Conservation (phyloP, 2,797 vertebrate genomes). For the Mus caroli region DNA sequence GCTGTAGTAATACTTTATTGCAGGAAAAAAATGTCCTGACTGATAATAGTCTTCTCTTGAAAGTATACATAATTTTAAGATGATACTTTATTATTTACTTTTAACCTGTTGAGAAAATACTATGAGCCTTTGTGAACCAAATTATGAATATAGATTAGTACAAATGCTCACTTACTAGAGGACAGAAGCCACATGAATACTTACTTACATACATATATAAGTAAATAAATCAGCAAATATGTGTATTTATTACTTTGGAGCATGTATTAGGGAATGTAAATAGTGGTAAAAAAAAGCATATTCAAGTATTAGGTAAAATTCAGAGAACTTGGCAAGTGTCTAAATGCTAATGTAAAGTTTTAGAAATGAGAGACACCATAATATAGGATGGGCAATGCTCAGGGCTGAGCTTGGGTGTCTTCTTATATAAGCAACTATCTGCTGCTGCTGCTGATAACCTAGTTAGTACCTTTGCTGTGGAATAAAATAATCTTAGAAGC, state of each 20-base stretch:
- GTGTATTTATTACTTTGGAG: background rate
- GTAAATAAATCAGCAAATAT: background rate
- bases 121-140: slow-evolving; percentile 2
- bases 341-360: slow-evolving; percentile 22
- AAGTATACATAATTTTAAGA: background rate
- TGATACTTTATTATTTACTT: slow-evolving; percentile 10
- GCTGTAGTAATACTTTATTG: background rate
- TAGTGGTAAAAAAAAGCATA: slow-evolving; percentile 42
- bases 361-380: slow-evolving; percentile 10
- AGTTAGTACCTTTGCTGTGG: slow-evolving; percentile 42
- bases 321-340: slow-evolving; percentile 31
- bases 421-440: background rate
- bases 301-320: slow-evolving; percentile 54
- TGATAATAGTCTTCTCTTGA: background rate
- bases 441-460: slow-evolving; percentile 21
- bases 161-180: slow-evolving; percentile 11
- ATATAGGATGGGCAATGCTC: background rate
- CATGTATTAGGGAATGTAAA: slow-evolving; percentile 48
- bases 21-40: background rate
- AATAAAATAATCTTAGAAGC: slow-evolving; percentile 54
- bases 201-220: background rate
- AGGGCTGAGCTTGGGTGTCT: slow-evolving; percentile 30
- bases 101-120: slow-evolving; percentile 53
- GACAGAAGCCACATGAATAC: background rate
- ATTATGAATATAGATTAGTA: slow-evolving; percentile 53